Base-by-base conservation (phyloP, 2,113 vertebrate species). In the Tympanuchus pallidicinctus region DNA sequence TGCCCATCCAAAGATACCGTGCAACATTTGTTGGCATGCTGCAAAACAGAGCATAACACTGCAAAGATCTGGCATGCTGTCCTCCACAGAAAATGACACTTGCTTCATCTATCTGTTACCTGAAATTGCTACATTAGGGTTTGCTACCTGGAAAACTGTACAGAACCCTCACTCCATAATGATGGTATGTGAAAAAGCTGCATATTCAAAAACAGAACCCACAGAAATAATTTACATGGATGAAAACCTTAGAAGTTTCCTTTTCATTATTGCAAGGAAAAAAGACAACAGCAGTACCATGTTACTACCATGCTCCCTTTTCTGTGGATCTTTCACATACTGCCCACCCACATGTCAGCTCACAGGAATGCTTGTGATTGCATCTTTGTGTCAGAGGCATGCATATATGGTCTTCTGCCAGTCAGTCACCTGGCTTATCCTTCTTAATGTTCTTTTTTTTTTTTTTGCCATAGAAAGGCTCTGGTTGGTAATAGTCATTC, bases 181-280 rank as follows among this genome's bases (percentile, higher is more conserved):
- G 14, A 59, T 8, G 42, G 17, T 75, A 63, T 0, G 3, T 2
- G n/a, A 60, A 63, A 24, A 84, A 60, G 75, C 34, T 76, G 47
- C 59, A 63, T 11, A 45, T 9, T 6, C 54, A 43, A n/a, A 60
- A 89, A 13, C 1, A 11, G 21, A 21, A 85, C 32, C 42, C 30
- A 50, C 11, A 70, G 57, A 71, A 90, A 81, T 1, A 47, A 5
- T 42, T 74, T 12, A 42, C 8, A 17, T 9, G 34, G n/a, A 64
- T 36, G 2, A 70, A 92, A 77, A 43, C 63, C 50, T 84, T 63
- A 7, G 43, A 25, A 50, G 36, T 2, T 63, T 24, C 54, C 83
- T 0, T 0, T 54, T 6, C 42, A 32, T 6, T 30, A 63, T 0
- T 10, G 40, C 50, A 79, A 85, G 10, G 54, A 75, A 79, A 54